A percentile compares a stretch with the other conserved stretches of the same genome.
Evolutionary conservation across 2,797 vertebrate species (phyloP).

Genomic region (Pangasius macronema): DNA sequence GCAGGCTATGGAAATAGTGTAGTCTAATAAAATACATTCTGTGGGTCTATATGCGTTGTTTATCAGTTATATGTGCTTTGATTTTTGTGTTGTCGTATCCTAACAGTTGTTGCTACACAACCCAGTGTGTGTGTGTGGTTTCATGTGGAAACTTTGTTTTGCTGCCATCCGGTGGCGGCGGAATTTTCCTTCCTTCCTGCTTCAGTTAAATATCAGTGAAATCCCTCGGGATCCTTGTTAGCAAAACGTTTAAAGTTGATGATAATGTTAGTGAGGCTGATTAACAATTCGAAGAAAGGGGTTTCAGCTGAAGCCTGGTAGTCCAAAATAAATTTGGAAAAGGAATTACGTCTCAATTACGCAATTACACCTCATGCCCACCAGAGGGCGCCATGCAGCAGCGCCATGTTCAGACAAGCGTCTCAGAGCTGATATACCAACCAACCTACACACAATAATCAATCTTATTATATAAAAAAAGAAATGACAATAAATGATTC

Average conservation of each 20-base stretch:
- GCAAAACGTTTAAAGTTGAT: background rate
- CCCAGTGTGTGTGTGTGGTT: background rate
- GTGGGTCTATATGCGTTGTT: conserved; percentile 6
- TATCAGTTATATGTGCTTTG: background rate
- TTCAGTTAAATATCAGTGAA: background rate
- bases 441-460: background rate
- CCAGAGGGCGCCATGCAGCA: conserved; percentile 10
- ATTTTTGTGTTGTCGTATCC: background rate
- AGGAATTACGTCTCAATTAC: background rate
- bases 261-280: background rate
- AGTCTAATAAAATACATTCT: background rate
- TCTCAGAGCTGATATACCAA: background rate
- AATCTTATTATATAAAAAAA: background rate
- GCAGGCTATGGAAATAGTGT: background rate
- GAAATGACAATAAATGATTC: background rate
- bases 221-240: background rate
- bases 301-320: background rate
- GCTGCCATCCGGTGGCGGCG: conserved; percentile 37
- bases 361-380: background rate
- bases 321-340: background rate
- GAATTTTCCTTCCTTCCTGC: background rate
- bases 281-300: background rate
- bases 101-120: background rate
- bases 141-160: conserved; percentile 10
- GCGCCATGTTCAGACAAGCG: background rate